Evolutionary conservation across 2,113 vertebrate genomes (phyloP), one percentile per base, ranked within the genome.

Genomic region (Gulo gulo): DNA sequence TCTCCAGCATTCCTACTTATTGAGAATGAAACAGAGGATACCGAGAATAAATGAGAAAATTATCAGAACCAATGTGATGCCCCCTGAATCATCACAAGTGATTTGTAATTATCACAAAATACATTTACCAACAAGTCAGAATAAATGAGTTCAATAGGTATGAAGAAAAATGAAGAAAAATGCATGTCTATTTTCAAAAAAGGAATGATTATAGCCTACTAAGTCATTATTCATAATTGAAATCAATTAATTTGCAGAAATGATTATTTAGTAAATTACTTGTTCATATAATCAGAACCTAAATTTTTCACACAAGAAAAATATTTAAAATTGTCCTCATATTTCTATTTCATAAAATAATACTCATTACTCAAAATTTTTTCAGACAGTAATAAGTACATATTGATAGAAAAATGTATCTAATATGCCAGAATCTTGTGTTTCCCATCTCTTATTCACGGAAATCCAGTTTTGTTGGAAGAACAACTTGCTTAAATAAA

Each of bases 221-320:
- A 55, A 95, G 94, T 78, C 52, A 94, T 80, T 74, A 97, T 88
- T 81, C 45, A 95, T 71, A 92, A 94, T n/a, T 92, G 12, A 94
- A 97, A 96, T 3, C 24, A 92, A 73, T 78, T 96, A 92, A 91
- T 85, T 57, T 21, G 13, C 4, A 88, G 0, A 4, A 89, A 10
- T 94, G 63, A 96, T 2, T 10, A 94, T 90, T 61, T 97, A 93
- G 34, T 84, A 96, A 97, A 78, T 97, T 92, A 87, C 20, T 83
- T 47, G 36, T 74, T 94, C 61, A 92, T 85, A 63, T 50, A 74
- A 94, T 91, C 85, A 52, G 0, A 93, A 94, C 21, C 55, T 20
- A 91, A 59, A 36, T 80, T 87, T 97, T 3, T 87, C 81, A 97
- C 29, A 57, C 1, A 93, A 69, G 83, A 52, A 2, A 36, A 21